A percentile compares a stretch with the other conserved stretches of the same genome.
These are phyloP conservation scores for Aphelenchoides besseyi DNA, from an alignment of 1,140 invertebrate species.

Conservation along the genomic window DNA sequence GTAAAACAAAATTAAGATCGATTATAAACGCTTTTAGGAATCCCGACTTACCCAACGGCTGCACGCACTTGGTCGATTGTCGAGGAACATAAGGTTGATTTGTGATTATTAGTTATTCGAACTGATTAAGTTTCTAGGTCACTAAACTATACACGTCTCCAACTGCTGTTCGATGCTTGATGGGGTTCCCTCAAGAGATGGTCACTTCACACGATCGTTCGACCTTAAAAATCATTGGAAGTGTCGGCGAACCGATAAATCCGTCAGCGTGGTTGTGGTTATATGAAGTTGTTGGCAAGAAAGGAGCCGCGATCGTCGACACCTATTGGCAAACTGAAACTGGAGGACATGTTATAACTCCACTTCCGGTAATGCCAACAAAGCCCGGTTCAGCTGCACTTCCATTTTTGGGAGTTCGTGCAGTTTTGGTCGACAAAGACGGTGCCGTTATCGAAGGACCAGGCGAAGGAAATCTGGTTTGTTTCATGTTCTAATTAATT, in stretches of 20 bases:
- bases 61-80: constrained; percentile 85
- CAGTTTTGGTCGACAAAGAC: constrained; percentile 80
- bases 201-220: constrained; percentile 70
- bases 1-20: no score
- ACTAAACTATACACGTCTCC: constrained; percentile 96
- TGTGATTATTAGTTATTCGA: neutral
- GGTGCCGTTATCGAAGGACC: constrained; percentile 80
- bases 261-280: constrained; percentile 98
- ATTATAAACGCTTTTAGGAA: no score
- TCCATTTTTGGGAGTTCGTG: constrained; percentile 91
- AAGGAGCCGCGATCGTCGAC: constrained; percentile 76
- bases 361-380: constrained; percentile 87
- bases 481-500: constrained; percentile 22
- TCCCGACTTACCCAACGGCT: constrained; percentile 71
- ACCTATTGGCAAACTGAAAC: constrained; percentile 99
- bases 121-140: constrained; percentile 56
- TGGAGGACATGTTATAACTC: constrained; percentile 78
- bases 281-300: constrained; percentile 75
- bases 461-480: constrained; percentile 67
- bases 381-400: constrained; percentile 93
- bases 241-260: constrained; percentile 94
- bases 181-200: constrained; percentile 74
- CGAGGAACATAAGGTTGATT: constrained; percentile 84
- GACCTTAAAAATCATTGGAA: constrained; percentile 79
- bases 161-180: constrained; percentile 89